Conservation (phyloP, 2,797 vertebrate genomes). For the Streptopelia turtur region DNA sequence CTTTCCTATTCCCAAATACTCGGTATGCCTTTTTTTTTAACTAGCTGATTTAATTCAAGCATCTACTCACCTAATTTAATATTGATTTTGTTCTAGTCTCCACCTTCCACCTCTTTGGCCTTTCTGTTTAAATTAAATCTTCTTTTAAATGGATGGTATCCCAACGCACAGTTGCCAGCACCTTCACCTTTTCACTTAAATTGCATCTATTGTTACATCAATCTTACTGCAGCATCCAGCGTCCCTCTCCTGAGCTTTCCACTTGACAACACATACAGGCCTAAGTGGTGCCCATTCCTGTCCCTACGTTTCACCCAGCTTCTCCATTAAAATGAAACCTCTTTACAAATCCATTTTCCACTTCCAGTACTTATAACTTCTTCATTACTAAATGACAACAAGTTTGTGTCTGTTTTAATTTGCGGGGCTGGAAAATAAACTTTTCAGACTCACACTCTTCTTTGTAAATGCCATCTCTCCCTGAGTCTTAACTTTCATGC, state of each 20-base stretch:
- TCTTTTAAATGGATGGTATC: conserved; percentile 15
- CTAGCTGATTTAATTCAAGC: background rate
- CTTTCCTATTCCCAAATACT: background rate
- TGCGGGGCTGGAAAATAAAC: background rate
- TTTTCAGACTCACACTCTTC: background rate
- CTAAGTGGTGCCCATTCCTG: background rate
- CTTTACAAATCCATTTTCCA: conserved; percentile 31
- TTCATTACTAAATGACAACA: background rate
- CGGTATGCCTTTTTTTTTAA: background rate
- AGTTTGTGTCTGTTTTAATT: background rate
- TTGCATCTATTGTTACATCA: conserved; percentile 61
- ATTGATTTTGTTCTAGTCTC: conserved; percentile 64
- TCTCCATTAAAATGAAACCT: conserved; percentile 1
- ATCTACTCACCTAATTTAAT: conserved; percentile 43
- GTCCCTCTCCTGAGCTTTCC: background rate
- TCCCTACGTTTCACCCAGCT: background rate
- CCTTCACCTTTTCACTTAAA: conserved; percentile 51
- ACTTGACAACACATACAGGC: background rate
- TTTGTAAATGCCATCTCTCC: background rate
- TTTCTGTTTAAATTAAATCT: conserved; percentile 62
- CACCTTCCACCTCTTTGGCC: conserved; percentile 29
- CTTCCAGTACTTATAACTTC: background rate
- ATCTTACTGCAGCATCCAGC: conserved; percentile 29
- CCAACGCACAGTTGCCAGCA: background rate
- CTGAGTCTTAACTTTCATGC: background rate